Percentiles rank a stretch among this genome's conserved stretches.
These are phyloP conservation scores for Bombus confusus DNA, from an alignment of 1,140 invertebrate species.

Conservation along the genomic window DNA sequence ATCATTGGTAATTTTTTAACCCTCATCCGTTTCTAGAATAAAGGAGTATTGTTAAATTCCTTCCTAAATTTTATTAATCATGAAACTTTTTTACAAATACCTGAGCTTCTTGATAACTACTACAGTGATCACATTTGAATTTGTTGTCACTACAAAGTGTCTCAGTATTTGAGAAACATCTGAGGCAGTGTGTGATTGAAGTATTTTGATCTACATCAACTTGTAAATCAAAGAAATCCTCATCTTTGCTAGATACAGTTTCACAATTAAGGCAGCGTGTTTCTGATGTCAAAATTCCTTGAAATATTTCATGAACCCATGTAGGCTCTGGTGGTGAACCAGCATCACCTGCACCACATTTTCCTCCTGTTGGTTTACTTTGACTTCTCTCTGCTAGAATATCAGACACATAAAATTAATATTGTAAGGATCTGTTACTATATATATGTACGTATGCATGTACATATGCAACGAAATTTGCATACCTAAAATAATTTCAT, in stretches of 20 bases:
- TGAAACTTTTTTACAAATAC: constrained; percentile 81
- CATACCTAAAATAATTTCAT: constrained; percentile 95
- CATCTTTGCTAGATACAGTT: constrained; percentile 99
- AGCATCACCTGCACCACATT: constrained; percentile 77
- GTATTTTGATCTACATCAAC: constrained; percentile 99
- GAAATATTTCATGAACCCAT: constrained; percentile 99
- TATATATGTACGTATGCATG: background rate
- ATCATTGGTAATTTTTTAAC: constrained; percentile 99
- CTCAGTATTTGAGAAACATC: constrained; percentile 99
- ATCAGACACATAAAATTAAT: background rate
- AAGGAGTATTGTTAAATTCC: constrained; percentile 43
- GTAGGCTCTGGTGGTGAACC: constrained; percentile 91
- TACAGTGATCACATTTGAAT: constrained; percentile 99
- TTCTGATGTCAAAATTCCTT: constrained; percentile 99
- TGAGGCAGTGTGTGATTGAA: constrained; percentile 98
- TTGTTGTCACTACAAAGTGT: constrained; percentile 99
- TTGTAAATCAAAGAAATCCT: constrained; percentile 99
- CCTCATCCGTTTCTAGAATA: constrained; percentile 94
- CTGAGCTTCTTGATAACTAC: constrained; percentile 99
- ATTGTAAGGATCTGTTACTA: background rate
- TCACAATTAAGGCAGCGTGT: constrained; percentile 99
- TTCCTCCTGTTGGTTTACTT: constrained; percentile 83
- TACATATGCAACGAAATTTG: constrained; percentile 50
- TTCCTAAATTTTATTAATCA: background rate
- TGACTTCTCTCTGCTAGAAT: constrained; percentile 90